Evolutionary conservation across 1,140 invertebrate species (phyloP), one percentile per base, ranked within the genome.

Genomic region (Lordiphosa collinella): DNA sequence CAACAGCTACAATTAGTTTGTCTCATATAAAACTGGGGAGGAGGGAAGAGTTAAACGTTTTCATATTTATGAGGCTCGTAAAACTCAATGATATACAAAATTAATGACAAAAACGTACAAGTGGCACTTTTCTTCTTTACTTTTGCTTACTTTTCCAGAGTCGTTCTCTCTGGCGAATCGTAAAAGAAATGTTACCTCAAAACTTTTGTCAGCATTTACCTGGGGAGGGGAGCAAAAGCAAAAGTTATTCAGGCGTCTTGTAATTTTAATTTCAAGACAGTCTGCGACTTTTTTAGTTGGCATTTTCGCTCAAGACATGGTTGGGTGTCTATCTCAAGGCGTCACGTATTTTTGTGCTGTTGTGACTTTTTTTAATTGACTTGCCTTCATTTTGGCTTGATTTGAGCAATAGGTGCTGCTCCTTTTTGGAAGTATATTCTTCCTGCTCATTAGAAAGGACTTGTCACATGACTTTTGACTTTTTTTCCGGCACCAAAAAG

Each of bases 61-160:
- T 79, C 73, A 75, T 86, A 86, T 86, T 86, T 86, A 86, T 82
- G 82, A 86, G 82, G 57, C 62, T 86, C 84, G 76, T 86, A 86
- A 86, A 86, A 86, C 76, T 68, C 82, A 86, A 86, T 86, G 82
- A 86, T 86, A 86, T 82, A 86, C 76, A 80, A 86, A 86, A 86
- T 86, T 86, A 86, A 86, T 86, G 82, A 78, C 76, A 78, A 69
- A 76, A 76, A 58, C 71, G 62, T 56, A 71, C 76, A 69, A 82
- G 62, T 76, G 66, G 55, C 76, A 71, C 72, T 72, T 76, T 32
- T 46, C 31, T 29, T 34, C 51, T 50, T 41, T 13, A 73, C 63
- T 47, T 38, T 44, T 56, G 66, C 66, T 29, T 29, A 29, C 61
- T 59, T 62, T 55, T 62, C 61, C 55, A 55, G 22, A 37, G 25